Evolutionary conservation across 2,888 invertebrate genomes (phyloP).

Genomic region (Malacosoma neustria): DNA sequence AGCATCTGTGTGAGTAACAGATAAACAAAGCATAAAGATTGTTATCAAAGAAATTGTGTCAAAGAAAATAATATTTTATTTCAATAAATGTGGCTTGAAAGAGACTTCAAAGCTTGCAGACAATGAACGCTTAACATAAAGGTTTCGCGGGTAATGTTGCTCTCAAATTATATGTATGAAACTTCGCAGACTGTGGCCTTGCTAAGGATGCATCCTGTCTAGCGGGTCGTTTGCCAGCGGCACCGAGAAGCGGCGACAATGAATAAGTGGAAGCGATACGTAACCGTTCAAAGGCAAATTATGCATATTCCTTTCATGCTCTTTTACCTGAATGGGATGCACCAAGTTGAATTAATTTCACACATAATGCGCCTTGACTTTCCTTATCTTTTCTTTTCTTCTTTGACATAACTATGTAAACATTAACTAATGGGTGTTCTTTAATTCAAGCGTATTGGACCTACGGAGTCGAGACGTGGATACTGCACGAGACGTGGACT

Average conservation of each 20-base stretch:
- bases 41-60: slow-evolving; percentile 1
- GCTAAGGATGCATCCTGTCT: slow-evolving; percentile 33
- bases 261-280: slow-evolving; percentile 33
- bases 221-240: slow-evolving; percentile 15
- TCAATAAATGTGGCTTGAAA: slow-evolving; percentile 12
- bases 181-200: slow-evolving; percentile 37
- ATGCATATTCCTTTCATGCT: slow-evolving; percentile 17
- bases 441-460: no score
- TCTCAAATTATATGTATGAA: slow-evolving; percentile 36
- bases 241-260: slow-evolving; percentile 19
- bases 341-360: no score
- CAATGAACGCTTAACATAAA: slow-evolving; percentile 24
- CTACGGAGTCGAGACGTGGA: no score
- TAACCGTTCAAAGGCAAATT: slow-evolving; percentile 21
- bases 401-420: no score
- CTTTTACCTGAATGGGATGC: neutral
- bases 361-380: no score
- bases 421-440: no score
- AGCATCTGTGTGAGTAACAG: slow-evolving; percentile 8
- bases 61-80: slow-evolving; percentile 11
- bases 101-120: slow-evolving; percentile 14
- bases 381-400: no score
- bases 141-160: slow-evolving; percentile 31
- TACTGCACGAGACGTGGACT: no score
- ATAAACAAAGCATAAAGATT: slow-evolving; percentile 4